Evolutionary conservation across 2,113 vertebrate species (phyloP).

Genomic region (Toxotes jaculatrix): DNA sequence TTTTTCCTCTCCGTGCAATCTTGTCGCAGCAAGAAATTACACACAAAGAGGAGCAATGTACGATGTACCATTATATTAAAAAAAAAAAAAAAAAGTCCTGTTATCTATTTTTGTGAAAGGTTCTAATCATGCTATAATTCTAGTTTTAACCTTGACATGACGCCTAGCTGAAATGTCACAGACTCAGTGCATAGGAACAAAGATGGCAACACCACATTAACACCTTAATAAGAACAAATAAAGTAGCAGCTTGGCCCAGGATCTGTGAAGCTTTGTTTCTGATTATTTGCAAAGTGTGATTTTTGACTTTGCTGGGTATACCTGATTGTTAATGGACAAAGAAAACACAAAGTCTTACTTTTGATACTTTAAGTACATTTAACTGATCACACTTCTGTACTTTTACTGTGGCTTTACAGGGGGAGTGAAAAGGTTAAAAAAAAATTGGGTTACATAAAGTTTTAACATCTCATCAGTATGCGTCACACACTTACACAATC

Average conservation of each 20-base stretch:
- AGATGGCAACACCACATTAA: conserved; percentile 18
- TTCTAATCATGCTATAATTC: conserved; percentile 8
- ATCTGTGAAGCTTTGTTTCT: conserved; percentile 14
- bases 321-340: conserved; percentile 3
- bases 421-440: background rate
- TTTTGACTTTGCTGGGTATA: conserved; percentile 3
- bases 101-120: background rate
- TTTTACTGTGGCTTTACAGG: background rate
- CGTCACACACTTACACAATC: no score
- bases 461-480: background rate
- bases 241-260: background rate
- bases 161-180: conserved; percentile 10
- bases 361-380: no score
- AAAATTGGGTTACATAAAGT: background rate
- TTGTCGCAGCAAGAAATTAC: conserved; percentile 7
- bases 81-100: background rate
- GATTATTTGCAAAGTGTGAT: conserved; percentile 6
- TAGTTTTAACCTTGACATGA: conserved; percentile 23
- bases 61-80: background rate
- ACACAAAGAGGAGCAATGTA: conserved; percentile 9
- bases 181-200: background rate
- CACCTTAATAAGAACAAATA: conserved; percentile 3
- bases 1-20: background rate
- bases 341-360: background rate
- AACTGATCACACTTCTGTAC: no score